Evolutionary conservation across 2,888 invertebrate species (phyloP), one percentile per base, ranked within the genome.

Genomic region (Agrotis ipsilon): DNA sequence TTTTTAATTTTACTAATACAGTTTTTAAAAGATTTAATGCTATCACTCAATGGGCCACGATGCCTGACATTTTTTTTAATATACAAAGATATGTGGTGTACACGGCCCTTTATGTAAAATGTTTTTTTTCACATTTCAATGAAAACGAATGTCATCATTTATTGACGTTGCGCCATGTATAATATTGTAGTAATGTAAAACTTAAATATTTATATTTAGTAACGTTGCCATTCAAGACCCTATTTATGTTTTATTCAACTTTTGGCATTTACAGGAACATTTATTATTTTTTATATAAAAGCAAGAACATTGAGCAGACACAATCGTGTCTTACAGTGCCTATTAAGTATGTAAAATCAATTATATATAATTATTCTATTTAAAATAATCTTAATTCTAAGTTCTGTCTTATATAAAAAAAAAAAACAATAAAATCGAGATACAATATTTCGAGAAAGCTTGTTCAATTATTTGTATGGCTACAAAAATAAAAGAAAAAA

Each of bases 391-490:
- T 55, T 55, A 75, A 45, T 43, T n/a, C 13, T 71, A 74, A 1
- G 16, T 16, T 51, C 21, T 51, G 13, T 1, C 19, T 0, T 2
- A 45, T 6, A 19, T 3, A 21, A 46, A 46, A n/a, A 6, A 39
- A 55, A 66, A 54, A 49, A 55, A 2, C 18, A 49, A 45, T 43
- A 52, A 57, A 74, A 24, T 32, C 57, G 82, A 78, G 78, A 81
- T 78, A 62, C 82, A 81, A 78, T 60, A 55, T 49, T 54, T 55
- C 43, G 48, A 66, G 72, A 77, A 78, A 71, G 59, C 64, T 71
- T 4, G 21, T 67, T 66, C 9, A 49, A 19, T 61, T 39, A 19
- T 64, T 51, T 21, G 24, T 52, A 58, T 13, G 4, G 4, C 19
- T 43, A 75, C 3, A 58, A 59, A 54, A 19, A 19, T 21, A 61